Base-by-base conservation (phyloP, 2,888 invertebrate species). In the Calameuta idolon region DNA sequence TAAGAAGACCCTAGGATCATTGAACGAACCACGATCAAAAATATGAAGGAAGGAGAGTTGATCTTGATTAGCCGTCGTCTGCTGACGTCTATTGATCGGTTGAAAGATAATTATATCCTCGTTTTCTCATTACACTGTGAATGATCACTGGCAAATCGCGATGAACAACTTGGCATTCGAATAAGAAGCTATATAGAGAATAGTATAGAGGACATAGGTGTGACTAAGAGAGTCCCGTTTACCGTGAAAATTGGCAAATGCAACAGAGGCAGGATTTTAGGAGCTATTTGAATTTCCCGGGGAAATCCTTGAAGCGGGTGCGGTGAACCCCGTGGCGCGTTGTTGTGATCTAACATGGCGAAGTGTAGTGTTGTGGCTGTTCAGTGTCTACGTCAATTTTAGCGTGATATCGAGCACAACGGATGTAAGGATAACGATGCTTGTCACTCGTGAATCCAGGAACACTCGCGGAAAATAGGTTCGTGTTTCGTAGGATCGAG, bases 341-440 rank as follows among this genome's bases (percentile, higher is more conserved):
- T 94, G 94, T 94, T 94, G 94, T 94, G 94, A 94, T 94, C 92
- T 94, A 94, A 94, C 93, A 94, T 94, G 94, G 94, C 94, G 93
- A 92, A 93, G 92, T 92, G 92, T 93, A 92, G 92, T 94, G 93
- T 94, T 94, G 93, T 94, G 93, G 93, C 92, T 92, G 92, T 92
- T 92, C 92, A 90, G 91, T 92, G 92, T 92, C 92, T 92, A 92
- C 92, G 92, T 92, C 92, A 92, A 92, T 92, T 90, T 89, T 89
- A 87, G 87, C 87, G 87, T 87, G 89, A 88, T 86, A 85, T 83
- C 83, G 84, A 84, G 83, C 81, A 80, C 79, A 81, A 76, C 80
- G 79, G 83, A 83, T 79, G 81, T 81, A 81, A 81, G 80, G 79
- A 84, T 77, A 83, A 83, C 78, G 82, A 83, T 83, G 84, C 79